These are phyloP conservation scores for Lutjanus campechanus DNA, from an alignment of 2,797 vertebrate species.

Conservation along the genomic window DNA sequence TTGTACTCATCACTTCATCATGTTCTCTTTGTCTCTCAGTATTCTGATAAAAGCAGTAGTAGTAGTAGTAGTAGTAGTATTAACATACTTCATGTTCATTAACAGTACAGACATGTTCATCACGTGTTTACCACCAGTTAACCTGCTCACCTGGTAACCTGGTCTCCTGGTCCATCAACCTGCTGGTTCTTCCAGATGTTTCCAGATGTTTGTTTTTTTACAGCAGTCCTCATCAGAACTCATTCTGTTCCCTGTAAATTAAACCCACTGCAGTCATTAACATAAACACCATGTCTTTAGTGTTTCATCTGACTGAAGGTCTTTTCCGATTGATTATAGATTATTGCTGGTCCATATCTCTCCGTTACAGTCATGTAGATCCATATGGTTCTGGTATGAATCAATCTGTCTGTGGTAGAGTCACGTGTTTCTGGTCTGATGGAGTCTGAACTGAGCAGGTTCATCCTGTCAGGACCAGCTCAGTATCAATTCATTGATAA, in stretches of 20 bases:
- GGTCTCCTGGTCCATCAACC: too few species aligned
- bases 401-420: conserved; percentile 6
- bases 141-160: too few species aligned
- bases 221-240: neutral
- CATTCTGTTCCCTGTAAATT: conserved; percentile 10
- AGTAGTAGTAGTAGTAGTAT: conserved; percentile 2
- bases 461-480: neutral
- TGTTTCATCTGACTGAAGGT: neutral
- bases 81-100: conserved; percentile 2
- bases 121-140: neutral
- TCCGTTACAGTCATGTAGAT: too few species aligned
- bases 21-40: conserved; percentile 1
- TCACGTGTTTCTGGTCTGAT: conserved; percentile 1
- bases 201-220: too few species aligned
- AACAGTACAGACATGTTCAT: neutral
- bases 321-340: too few species aligned
- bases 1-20: neutral
- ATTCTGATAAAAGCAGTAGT: neutral
- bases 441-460: neutral
- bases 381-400: neutral
- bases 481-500: neutral
- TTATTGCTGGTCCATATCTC: neutral
- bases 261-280: neutral
- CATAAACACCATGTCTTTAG: neutral
- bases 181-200: neutral